Percentiles rank a stretch among this genome's conserved stretches.
phyloP scores from a whole-genome alignment of 2,797 vertebrate species.

The Trachurus trachurus region DNA sequence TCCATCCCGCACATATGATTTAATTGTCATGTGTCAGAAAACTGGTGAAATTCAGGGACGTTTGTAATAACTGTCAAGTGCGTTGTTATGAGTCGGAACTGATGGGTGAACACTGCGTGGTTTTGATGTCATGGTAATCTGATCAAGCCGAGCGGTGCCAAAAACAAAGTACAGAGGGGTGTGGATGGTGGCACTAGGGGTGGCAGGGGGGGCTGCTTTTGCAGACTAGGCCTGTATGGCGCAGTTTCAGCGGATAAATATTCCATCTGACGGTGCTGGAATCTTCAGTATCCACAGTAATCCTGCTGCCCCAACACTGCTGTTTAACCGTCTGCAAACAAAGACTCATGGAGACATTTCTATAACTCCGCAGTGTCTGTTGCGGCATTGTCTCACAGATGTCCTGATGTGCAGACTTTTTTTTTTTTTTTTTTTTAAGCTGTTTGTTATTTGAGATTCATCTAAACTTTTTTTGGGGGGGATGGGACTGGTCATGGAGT shows the following conservation, averaged over 20 bases:
- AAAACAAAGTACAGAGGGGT: constrained; percentile 28
- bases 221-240: constrained; percentile 62
- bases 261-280: constrained; percentile 1
- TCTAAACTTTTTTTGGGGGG: neutral
- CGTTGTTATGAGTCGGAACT: neutral
- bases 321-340: neutral
- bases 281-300: neutral
- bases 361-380: constrained; percentile 27
- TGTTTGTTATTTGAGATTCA: neutral
- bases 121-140: constrained; percentile 21
- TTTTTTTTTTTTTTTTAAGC: too few relatives aligned
- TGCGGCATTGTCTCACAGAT: constrained; percentile 6
- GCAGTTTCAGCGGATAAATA: constrained; percentile 65
- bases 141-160: neutral
- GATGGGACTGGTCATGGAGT: too few relatives aligned
- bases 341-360: neutral
- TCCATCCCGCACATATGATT: neutral
- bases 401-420: neutral
- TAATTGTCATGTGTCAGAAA: too few relatives aligned
- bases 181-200: neutral
- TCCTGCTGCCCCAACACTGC: constrained; percentile 11
- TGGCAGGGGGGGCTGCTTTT: constrained; percentile 13
- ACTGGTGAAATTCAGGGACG: neutral
- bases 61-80: constrained; percentile 8
- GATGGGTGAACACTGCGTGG: neutral